Evolutionary conservation across 2,797 vertebrate genomes (phyloP).

Genomic region (Microctenopoma stevenorrisi): DNA sequence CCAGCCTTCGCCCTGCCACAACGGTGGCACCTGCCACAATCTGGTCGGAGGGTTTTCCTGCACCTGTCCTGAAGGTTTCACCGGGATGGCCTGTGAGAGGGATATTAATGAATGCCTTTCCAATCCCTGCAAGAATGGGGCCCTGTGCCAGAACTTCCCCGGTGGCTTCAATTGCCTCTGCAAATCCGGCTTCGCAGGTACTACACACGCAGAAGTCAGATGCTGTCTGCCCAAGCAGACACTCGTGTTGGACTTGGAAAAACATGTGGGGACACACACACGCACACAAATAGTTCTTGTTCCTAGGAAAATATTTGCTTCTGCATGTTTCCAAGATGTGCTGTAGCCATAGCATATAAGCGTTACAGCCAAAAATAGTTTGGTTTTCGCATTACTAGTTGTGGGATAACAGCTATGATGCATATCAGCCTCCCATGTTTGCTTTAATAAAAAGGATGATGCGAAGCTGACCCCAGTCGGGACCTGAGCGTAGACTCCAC

Average conservation of each 20-base stretch:
- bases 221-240: conserved; percentile 49
- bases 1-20: conserved; percentile 93
- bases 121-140: conserved; percentile 91
- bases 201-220: conserved; percentile 45
- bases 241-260: conserved; percentile 17
- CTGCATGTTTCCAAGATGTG: conserved; percentile 75
- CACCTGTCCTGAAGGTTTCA: conserved; percentile 95
- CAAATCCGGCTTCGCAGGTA: conserved; percentile 97
- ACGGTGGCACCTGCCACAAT: conserved; percentile 93
- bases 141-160: conserved; percentile 93
- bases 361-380: conserved; percentile 72
- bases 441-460: conserved; percentile 82
- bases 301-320: conserved; percentile 83
- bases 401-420: conserved; percentile 77
- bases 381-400: conserved; percentile 70
- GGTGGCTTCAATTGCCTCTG: conserved; percentile 96
- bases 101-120: conserved; percentile 97
- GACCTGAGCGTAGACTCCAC: conserved; percentile 51
- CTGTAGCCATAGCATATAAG: conserved; percentile 69
- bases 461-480: conserved; percentile 65
- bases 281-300: conserved; percentile 33
- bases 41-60: conserved; percentile 96
- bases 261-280: conserved; percentile 27
- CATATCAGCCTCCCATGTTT: conserved; percentile 80
- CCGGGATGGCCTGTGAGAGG: conserved; percentile 95